These are phyloP conservation scores for Musca vetustissima DNA, from an alignment of 1,140 invertebrate species.

Conservation along the genomic window DNA sequence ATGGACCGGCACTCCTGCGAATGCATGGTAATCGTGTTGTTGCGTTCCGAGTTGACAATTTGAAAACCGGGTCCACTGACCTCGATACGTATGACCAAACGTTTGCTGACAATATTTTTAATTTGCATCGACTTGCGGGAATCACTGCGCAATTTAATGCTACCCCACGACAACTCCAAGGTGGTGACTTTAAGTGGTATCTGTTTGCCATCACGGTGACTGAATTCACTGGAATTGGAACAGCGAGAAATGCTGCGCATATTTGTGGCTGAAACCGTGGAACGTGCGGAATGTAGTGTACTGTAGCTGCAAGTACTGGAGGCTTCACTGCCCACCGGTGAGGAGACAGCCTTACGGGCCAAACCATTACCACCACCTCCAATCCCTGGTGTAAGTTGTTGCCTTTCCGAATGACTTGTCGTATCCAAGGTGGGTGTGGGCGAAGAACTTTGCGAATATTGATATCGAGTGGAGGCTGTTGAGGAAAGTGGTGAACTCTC, in stretches of 20 bases:
- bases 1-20: conserved; percentile 50
- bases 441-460: conserved; percentile 30
- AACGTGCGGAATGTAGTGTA: conserved; percentile 8
- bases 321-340: conserved; percentile 42
- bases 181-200: conserved; percentile 50
- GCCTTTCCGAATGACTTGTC: conserved; percentile 40
- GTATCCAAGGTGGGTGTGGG: conserved; percentile 34
- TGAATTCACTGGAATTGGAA: conserved; percentile 54
- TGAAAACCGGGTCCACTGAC: conserved; percentile 52
- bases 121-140: conserved; percentile 48
- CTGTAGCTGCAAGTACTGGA: conserved; percentile 10
- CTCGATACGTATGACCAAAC: conserved; percentile 42
- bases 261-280: neutral
- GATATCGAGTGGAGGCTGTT: conserved; percentile 37
- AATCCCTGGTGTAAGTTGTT: conserved; percentile 18
- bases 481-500: conserved; percentile 40
- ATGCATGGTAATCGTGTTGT: conserved; percentile 42
- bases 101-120: conserved; percentile 48
- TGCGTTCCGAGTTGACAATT: conserved; percentile 34
- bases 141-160: conserved; percentile 46
- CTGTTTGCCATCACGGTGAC: conserved; percentile 48
- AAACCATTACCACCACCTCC: conserved; percentile 29
- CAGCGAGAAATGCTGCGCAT: conserved; percentile 44
- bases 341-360: conserved; percentile 37
- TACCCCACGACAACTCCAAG: conserved; percentile 49